Conservation (phyloP, 2,113 vertebrate species). For the Marcusenius ussheri region DNA sequence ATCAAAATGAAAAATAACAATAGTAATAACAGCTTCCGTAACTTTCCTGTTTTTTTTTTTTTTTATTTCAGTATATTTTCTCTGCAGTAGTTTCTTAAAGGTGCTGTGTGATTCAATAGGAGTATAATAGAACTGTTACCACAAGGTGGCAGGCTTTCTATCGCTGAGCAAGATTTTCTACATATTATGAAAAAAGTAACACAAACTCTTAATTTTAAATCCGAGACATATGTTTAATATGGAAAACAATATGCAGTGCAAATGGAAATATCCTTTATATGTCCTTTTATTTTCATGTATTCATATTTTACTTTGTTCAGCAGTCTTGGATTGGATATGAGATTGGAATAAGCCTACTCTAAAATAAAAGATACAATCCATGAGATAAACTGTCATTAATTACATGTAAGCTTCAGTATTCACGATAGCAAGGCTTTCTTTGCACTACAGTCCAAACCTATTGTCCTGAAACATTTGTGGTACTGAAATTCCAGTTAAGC, state of each 20-base stretch:
- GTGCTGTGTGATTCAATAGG: neutral
- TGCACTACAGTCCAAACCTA: neutral
- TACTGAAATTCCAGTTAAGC: conserved; percentile 9
- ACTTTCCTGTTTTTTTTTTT: neutral
- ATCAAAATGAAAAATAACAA: neutral
- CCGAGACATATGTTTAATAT: neutral
- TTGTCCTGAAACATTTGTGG: neutral
- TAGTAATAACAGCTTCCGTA: neutral
- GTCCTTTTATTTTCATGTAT: neutral
- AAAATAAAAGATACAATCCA: neutral
- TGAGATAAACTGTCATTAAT: neutral
- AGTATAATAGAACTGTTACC: neutral
- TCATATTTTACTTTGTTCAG: neutral
- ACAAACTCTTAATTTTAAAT: neutral
- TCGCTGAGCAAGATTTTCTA: neutral
- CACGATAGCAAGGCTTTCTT: neutral
- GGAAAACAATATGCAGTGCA: neutral
- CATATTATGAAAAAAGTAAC: neutral
- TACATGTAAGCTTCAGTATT: neutral
- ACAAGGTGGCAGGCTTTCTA: conserved; percentile 13
- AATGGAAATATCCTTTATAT: neutral
- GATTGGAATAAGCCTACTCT: neutral
- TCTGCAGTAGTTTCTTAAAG: neutral
- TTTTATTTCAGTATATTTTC: neutral
- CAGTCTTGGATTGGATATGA: neutral